Base-by-base conservation (phyloP, 2,888 invertebrate genomes). In the Cerastis rubricosa region DNA sequence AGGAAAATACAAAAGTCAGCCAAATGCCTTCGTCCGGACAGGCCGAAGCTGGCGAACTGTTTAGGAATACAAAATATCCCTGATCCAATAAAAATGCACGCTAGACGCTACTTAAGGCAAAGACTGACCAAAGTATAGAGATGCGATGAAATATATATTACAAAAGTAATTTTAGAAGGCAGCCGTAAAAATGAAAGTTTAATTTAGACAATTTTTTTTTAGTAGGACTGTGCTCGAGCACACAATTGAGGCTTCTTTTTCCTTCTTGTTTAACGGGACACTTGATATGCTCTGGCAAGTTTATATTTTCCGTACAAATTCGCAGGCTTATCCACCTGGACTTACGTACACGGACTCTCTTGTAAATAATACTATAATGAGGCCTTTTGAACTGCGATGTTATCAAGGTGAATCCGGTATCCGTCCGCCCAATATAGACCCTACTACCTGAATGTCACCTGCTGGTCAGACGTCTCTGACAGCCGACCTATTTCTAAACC, bases 1-100 rank as follows among this genome's bases (percentile, higher is more conserved):
- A 89, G 90, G 90, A 92, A 93, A 94, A 93, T 92, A 93, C 92
- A 91, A 92, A 93, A 93, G 93, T 93, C 93, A 93, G 94, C 93
- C 93, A 92, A 94, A 94, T 92, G 90, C 90, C 90, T 91, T 86
- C 90, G 88, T 89, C 90, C 87, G 92, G 93, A 92, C 93, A 92
- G 89, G 91, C 91, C 91, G 89, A 89, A 91, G 92, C 91, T 90
- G 82, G 90, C 85, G 88, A 89, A 91, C 91, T 89, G 89, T 90
- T 90, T 89, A 87, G 85, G 92, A 93, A 94, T 92, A 92, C 91
- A 87, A 91, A 90, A 93, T 91, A 89, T 86, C 89, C 84, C 84
- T 87, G 85, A 84, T 86, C 81, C 87, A 90, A 89, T 91, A 90
- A 90, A 91, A 90, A 91, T 89, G 89, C 90, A 89, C 88, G 89